Percentiles rank a stretch among this genome's conserved stretches.
These are phyloP conservation scores for Rhagonycha fulva DNA, from an alignment of 2,888 invertebrate genomes.

Conservation along the genomic window DNA sequence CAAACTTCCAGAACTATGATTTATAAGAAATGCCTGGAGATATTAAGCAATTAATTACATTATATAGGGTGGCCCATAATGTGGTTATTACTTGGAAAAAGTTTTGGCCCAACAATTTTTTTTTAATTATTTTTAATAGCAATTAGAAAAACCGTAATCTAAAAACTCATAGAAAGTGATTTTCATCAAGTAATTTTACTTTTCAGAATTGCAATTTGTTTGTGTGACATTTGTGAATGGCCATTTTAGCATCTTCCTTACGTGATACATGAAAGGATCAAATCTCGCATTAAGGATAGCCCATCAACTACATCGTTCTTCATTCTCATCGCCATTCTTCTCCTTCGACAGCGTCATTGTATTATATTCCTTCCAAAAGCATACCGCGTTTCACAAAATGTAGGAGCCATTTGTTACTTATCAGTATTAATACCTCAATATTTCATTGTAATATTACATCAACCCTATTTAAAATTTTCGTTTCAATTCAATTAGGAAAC, in stretches of 20 bases:
- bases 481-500: neutral
- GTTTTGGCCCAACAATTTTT: neutral
- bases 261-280: slow-evolving; percentile 36
- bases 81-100: neutral
- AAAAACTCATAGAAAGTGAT: neutral
- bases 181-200: slow-evolving; percentile 14
- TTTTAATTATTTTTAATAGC: neutral
- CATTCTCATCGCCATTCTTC: slow-evolving; percentile 38
- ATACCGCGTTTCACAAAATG: slow-evolving; percentile 32
- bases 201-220: slow-evolving; percentile 22
- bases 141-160: neutral
- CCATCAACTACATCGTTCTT: slow-evolving; percentile 39
- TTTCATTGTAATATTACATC: slow-evolving; percentile 31
- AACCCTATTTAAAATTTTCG: neutral
- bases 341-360: slow-evolving; percentile 36
- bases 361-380: slow-evolving; percentile 27
- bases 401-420: slow-evolving; percentile 44
- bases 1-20: neutral
- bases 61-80: neutral
- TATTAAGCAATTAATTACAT: neutral
- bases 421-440: slow-evolving; percentile 47
- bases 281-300: slow-evolving; percentile 37
- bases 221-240: slow-evolving; percentile 25
- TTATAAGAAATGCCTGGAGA: neutral
- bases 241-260: slow-evolving; percentile 25